These are phyloP conservation scores for Holocentrus rufus DNA, from an alignment of 2,797 vertebrate species.

Conservation along the genomic window DNA sequence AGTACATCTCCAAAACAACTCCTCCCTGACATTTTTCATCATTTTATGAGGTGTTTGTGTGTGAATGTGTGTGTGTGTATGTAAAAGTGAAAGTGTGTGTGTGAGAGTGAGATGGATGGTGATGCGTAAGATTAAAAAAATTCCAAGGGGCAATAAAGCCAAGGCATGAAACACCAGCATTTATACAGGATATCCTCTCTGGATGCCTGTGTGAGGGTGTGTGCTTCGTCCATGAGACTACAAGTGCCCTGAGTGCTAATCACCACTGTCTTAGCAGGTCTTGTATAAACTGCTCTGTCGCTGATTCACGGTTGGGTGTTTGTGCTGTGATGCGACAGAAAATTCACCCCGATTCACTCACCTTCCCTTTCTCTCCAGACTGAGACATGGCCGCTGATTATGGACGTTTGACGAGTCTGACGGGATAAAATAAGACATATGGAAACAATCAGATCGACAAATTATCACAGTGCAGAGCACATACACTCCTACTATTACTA, in stretches of 20 bases:
- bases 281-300: background rate
- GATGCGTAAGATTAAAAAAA: slow-evolving; percentile 36
- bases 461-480: background rate
- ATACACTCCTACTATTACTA: background rate
- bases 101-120: slow-evolving; percentile 41
- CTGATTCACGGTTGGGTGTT: background rate
- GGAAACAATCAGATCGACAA: background rate
- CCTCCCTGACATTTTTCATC: background rate
- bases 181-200: slow-evolving; percentile 74
- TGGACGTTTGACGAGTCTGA: slow-evolving; percentile 56
- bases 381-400: slow-evolving; percentile 83
- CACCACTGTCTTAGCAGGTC: slow-evolving; percentile 33
- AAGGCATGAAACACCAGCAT: slow-evolving; percentile 53
- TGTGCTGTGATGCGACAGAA: background rate
- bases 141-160: slow-evolving; percentile 64
- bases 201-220: slow-evolving; percentile 61
- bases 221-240: slow-evolving; percentile 53
- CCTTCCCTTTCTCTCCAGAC: slow-evolving; percentile 90
- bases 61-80: background rate
- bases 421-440: slow-evolving; percentile 38
- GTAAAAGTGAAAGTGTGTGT: slow-evolving; percentile 10
- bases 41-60: slow-evolving; percentile 33
- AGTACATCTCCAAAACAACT: slow-evolving; percentile 1
- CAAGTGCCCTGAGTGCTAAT: slow-evolving; percentile 51
- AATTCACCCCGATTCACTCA: slow-evolving; percentile 64